Evolutionary conservation across 2,113 vertebrate species (phyloP).

Genomic region (Genyomyrus donnyi): DNA sequence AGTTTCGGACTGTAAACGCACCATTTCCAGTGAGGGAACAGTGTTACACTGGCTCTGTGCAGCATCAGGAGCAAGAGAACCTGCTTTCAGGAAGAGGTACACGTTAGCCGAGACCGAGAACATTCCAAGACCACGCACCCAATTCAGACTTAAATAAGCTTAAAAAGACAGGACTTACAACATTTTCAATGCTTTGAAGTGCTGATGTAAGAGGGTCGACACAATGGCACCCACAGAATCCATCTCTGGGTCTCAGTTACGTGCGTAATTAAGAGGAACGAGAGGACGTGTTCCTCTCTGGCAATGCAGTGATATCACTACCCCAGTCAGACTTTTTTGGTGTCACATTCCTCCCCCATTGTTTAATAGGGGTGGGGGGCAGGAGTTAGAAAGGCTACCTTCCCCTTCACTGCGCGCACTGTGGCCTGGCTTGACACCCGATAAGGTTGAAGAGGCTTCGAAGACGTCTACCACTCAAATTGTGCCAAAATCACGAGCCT

Average conservation of each 20-base stretch:
- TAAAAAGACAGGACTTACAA: not conserved
- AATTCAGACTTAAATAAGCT: constrained; percentile 22
- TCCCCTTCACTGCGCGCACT: constrained; percentile 20
- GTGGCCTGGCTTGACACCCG: constrained; percentile 8
- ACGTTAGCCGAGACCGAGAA: not conserved
- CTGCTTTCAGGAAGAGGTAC: not conserved
- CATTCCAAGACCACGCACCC: not conserved
- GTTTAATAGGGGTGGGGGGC: not conserved
- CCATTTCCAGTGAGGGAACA: not conserved
- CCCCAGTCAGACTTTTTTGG: not conserved
- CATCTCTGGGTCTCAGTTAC: constrained; percentile 12
- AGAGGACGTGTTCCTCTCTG: not conserved
- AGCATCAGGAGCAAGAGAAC: not conserved
- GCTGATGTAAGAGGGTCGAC: not conserved
- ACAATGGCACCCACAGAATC: not conserved
- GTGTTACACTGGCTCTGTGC: not conserved
- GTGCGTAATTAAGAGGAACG: not conserved
- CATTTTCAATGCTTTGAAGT: constrained; percentile 15
- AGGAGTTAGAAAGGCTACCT: constrained; percentile 20
- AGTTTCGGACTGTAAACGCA: not conserved
- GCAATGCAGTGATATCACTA: not conserved
- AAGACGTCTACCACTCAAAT: not conserved
- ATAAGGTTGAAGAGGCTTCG: constrained; percentile 18
- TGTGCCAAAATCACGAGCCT: constrained; percentile 2
- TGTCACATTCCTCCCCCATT: constrained; percentile 33